Evolutionary conservation across 2,113 vertebrate genomes (phyloP).

Genomic region (Actinemys pallida): DNA sequence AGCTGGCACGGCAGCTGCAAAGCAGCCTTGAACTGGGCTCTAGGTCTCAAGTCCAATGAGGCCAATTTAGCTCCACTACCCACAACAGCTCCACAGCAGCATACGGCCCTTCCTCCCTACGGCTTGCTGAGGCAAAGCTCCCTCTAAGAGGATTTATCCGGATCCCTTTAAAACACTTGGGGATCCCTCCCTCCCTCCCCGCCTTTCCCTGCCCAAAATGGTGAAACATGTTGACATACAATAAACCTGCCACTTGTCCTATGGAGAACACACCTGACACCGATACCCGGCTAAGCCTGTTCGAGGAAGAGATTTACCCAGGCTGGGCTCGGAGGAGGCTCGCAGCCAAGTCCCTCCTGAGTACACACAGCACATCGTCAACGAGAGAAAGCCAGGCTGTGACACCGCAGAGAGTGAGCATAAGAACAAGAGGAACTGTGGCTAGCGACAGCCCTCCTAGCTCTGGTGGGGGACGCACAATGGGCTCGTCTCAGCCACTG

Average conservation of each 20-base stretch:
- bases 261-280: background rate
- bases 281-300: accelerated
- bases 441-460: accelerated
- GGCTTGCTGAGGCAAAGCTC: constrained; percentile 56
- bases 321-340: accelerated
- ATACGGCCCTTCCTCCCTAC: background rate
- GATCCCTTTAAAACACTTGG: background rate
- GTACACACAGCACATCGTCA: accelerated
- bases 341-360: background rate
- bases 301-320: background rate
- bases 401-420: background rate
- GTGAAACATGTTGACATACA: accelerated
- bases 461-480: background rate
- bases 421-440: accelerated
- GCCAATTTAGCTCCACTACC: background rate
- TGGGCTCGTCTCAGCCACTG: background rate
- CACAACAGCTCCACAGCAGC: background rate
- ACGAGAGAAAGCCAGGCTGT: accelerated
- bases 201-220: constrained; percentile 9
- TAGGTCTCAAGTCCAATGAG: background rate
- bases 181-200: constrained; percentile 36
- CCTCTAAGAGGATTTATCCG: constrained; percentile 56
- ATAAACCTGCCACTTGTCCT: constrained; percentile 32
- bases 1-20: background rate
- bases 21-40: accelerated